Evolutionary conservation across 64 coral and sea anemone species (phyloP), one percentile per base, ranked within the genome.

Genomic region (Stichodactyla helianthus): DNA sequence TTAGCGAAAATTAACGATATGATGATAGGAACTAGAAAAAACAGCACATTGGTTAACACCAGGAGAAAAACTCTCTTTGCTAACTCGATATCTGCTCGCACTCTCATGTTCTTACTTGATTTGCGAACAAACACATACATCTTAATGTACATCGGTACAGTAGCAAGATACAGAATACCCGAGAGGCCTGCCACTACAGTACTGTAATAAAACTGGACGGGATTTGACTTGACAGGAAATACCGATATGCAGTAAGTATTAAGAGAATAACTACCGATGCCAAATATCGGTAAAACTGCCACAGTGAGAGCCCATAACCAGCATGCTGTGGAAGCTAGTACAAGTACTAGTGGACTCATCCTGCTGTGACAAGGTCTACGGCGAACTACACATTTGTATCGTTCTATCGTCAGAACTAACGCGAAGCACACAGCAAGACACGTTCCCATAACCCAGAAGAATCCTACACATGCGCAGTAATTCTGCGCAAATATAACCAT

Each of bases 211-310:
- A 92, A 95, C 15, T 89, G 87, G 18, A 64, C 13, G 17, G 84
- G 90, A 65, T 86, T 51, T 6, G 68, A 81, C 28, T 54, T 89
- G 28, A 89, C 53, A 44, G 94, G 90, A 9, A 84, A 86, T 17
- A 95, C 87, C 3, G 94, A 90, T 4, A 92, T 82, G 62, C 94
- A 95, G 25, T 92, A 95, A 2, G 91, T 92, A 63, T 88, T 95
- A 14, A 84, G 77, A 1, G 83, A 85, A 53, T 95, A 95, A 12
- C 84, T 89, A 18, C 90, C 94, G 2, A 95, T 77, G 9, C 90
- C 78, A 52, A 92, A 17, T 20, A 89, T 83, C 17, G 94, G 94
- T 44, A 95, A 61, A 0, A 82, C 63, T 15, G 94, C 67, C 10
- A 87, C 51, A 26, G 91, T 25, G 14, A 92, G 8, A 9, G 90